Conservation (phyloP, 2,113 vertebrate species). For the Echinops telfairi region DNA sequence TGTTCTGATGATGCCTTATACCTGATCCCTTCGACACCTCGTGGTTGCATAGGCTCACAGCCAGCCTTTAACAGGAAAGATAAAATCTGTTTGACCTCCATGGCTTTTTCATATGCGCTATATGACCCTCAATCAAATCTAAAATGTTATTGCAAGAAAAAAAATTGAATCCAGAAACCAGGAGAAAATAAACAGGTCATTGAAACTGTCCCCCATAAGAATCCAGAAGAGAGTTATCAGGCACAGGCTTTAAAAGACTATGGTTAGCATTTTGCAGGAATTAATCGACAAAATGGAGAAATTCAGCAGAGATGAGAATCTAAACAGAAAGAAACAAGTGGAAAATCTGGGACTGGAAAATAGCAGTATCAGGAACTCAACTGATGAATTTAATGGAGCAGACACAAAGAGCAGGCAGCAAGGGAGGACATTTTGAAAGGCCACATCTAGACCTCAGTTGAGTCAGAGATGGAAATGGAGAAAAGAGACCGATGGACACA, state of each 20-base stretch:
- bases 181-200: background rate
- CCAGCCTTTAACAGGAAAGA: background rate
- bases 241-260: background rate
- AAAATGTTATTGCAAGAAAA: background rate
- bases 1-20: too few relatives aligned
- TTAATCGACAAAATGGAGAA: background rate
- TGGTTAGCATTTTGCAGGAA: background rate
- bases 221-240: background rate
- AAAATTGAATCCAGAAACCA: background rate
- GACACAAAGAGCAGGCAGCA: background rate
- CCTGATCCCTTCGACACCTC: too few relatives aligned
- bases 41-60: too few relatives aligned
- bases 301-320: background rate
- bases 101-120: background rate
- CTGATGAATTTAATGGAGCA: background rate
- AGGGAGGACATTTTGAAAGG: background rate
- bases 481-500: background rate
- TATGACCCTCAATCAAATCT: background rate
- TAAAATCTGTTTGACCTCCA: background rate
- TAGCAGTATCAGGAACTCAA: background rate
- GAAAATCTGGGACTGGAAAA: background rate
- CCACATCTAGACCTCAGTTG: background rate
- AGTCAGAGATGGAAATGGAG: too few relatives aligned
- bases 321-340: background rate
- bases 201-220: background rate